These are phyloP conservation scores for Perithous albicinctus DNA, from an alignment of 2,888 invertebrate species.

Conservation along the genomic window DNA sequence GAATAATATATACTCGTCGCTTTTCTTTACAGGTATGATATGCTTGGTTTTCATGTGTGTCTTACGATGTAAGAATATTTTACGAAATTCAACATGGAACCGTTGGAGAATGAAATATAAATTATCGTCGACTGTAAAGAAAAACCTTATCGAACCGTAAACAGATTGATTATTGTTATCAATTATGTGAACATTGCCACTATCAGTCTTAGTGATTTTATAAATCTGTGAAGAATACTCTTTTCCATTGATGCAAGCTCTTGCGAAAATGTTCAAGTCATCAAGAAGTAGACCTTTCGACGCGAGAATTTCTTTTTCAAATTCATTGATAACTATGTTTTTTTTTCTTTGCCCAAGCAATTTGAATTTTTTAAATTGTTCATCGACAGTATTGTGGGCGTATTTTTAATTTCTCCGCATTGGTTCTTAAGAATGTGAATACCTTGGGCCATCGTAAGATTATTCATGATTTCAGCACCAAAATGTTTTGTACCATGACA, in stretches of 20 bases:
- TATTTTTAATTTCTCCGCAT: neutral
- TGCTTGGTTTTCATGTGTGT: slow-evolving; percentile 29
- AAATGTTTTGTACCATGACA: slow-evolving; percentile 65
- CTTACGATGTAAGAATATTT: slow-evolving; percentile 14
- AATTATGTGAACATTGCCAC: slow-evolving; percentile 30
- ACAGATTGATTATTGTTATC: slow-evolving; percentile 6
- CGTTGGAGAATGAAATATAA: slow-evolving; percentile 16
- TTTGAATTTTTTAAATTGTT: slow-evolving; percentile 18
- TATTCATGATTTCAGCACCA: slow-evolving; percentile 63
- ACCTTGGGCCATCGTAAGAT: slow-evolving; percentile 65
- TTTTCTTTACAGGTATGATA: slow-evolving; percentile 31
- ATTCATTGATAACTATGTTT: slow-evolving; percentile 5
- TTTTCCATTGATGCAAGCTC: slow-evolving; percentile 51
- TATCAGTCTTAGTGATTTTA: slow-evolving; percentile 53
- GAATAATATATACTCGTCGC: too few species aligned
- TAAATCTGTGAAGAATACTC: slow-evolving; percentile 45
- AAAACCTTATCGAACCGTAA: slow-evolving; percentile 28
- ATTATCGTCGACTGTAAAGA: slow-evolving; percentile 11
- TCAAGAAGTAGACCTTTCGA: slow-evolving; percentile 26
- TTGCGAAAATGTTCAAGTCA: slow-evolving; percentile 26
- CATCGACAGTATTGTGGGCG: neutral
- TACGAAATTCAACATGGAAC: neutral
- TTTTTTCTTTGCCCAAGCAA: slow-evolving; percentile 24
- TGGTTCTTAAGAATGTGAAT: slow-evolving; percentile 52
- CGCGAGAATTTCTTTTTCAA: slow-evolving; percentile 39